Base-by-base conservation (phyloP, 2,113 vertebrate genomes). In the Brienomyrus longianalis region DNA sequence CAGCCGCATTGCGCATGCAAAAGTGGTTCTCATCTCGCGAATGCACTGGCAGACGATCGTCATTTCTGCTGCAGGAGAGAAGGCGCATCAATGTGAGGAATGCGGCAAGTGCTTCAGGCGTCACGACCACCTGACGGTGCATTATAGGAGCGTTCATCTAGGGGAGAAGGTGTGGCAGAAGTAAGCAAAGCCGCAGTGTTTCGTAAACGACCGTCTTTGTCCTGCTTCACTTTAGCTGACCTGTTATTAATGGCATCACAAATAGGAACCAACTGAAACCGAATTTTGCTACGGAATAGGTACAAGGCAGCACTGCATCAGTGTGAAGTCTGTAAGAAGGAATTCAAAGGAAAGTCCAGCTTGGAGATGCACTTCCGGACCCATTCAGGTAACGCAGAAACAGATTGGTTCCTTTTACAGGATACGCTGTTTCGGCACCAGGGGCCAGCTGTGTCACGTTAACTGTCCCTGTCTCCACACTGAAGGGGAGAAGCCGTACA, bases 101-200 rank as follows among this genome's bases (percentile, higher is more conserved):
- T 99, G 98, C 93, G 98, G 98, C 6, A 99, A 99, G 90, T 99
- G 98, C 92, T 98, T 99, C 95, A 96, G 98, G 23, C 97, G 98
- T 35, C 97, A 98, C 59, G 98, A 99, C 92, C 98, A 99, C 86
- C 96, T 99, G 91, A 98, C 97, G 1, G 98, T 99, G 91, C 98
- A 99, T 93, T 98, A 99, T 91, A 99, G 97, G 94, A 99, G 97
- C 27, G 98, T 98, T 91, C 98, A 99, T 93, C 93, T 99, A 51
- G 98, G 98, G 92, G 98, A 99, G 92, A 99, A 99, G 91, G 97
- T 99, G 45, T 99, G 98, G 98, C 97, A 99, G 93, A 99, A 99
- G 98, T 98, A 96, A 96, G 97, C 95, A 0, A 80, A 52, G 7
- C 39, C 31, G 59, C 7, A 5, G 31, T 0, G 2, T 45, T 47